Evolutionary conservation across 1,140 invertebrate species (phyloP).

Genomic region (Augochlora pura): DNA sequence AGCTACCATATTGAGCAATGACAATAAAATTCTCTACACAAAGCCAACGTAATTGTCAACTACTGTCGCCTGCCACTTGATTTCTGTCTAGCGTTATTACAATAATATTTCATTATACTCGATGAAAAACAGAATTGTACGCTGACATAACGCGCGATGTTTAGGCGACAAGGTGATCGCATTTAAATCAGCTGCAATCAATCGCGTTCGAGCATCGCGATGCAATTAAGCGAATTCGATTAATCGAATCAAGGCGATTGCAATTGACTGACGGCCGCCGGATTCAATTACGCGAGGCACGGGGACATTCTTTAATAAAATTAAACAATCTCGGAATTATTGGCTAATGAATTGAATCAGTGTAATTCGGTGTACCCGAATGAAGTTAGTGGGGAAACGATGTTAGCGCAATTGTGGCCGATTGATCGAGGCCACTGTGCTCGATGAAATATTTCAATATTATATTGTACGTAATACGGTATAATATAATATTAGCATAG

Average conservation of each 20-base stretch:
- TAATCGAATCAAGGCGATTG: too few species aligned
- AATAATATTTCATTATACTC: too few species aligned
- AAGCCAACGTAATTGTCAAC: too few species aligned
- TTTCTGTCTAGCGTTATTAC: too few species aligned
- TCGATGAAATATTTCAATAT: slow-evolving; percentile 18
- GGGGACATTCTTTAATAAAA: slow-evolving; percentile 30
- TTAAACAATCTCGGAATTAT: slow-evolving; percentile 13
- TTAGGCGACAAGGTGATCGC: not conserved
- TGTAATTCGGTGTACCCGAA: not conserved
- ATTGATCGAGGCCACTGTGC: not conserved
- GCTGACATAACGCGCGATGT: not conserved
- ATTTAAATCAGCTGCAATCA: not conserved
- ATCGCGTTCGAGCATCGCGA: not conserved
- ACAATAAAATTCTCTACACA: too few species aligned
- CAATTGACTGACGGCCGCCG: not conserved
- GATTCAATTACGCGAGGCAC: not conserved
- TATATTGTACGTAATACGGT: not conserved
- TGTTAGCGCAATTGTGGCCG: slow-evolving; percentile 24
- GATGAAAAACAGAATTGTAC: not conserved
- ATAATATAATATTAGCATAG: too few species aligned
- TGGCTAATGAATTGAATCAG: slow-evolving; percentile 28
- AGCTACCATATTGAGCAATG: too few species aligned
- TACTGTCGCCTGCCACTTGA: too few species aligned
- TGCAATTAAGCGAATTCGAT: slow-evolving; percentile 7
- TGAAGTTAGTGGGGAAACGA: slow-evolving; percentile 1